These are phyloP conservation scores for Ictalurus furcatus DNA, from an alignment of 2,113 vertebrate genomes.

Conservation along the genomic window DNA sequence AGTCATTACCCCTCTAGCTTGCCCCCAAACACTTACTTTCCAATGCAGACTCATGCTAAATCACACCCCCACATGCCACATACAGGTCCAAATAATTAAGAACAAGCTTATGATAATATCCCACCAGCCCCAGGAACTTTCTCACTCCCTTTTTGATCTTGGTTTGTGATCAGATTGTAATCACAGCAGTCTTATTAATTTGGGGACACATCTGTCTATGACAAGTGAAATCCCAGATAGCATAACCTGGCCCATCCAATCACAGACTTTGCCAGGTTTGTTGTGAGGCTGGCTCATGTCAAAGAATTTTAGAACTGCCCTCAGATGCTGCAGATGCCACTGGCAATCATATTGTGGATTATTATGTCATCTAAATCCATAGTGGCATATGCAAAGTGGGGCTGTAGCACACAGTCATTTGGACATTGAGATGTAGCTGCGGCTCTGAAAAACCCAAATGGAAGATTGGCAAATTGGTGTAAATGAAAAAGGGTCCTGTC, in stretches of 20 bases:
- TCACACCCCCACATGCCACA: neutral
- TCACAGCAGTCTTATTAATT: neutral
- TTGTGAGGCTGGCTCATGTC: neutral
- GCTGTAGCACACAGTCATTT: neutral
- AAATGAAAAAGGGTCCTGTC: neutral
- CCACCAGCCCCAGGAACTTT: neutral
- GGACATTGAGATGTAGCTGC: neutral
- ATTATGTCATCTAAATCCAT: neutral
- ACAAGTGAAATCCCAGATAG: neutral
- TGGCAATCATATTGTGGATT: neutral
- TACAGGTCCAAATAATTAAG: slow-evolving; percentile 3
- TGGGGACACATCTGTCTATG: neutral
- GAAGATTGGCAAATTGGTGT: neutral
- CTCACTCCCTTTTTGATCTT: neutral
- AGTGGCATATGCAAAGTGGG: neutral
- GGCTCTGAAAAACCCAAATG: neutral
- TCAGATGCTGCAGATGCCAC: neutral
- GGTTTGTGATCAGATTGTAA: neutral
- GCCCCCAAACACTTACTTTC: neutral
- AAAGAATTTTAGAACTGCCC: neutral
- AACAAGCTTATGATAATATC: neutral
- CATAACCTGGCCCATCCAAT: neutral
- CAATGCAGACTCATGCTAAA: neutral
- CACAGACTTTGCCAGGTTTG: neutral
- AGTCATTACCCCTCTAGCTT: neutral